These are phyloP conservation scores for Percopsis transmontana DNA, from an alignment of 2,113 vertebrate genomes.

Conservation along the genomic window DNA sequence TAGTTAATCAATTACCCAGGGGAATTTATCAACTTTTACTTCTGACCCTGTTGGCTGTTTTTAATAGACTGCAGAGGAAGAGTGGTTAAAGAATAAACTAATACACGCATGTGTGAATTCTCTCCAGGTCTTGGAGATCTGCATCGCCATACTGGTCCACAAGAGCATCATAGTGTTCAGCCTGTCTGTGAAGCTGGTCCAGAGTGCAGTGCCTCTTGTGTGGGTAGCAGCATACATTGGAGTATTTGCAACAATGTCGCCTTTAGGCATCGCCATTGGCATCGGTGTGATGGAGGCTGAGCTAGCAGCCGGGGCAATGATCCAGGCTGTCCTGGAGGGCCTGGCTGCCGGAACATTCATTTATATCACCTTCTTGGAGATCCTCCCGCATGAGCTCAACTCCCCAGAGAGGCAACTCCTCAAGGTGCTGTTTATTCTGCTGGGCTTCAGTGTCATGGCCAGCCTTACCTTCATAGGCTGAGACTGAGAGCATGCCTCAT, in stretches of 20 bases:
- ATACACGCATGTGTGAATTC: neutral
- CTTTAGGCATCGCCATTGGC: constrained; percentile 82
- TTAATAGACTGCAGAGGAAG: neutral
- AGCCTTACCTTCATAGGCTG: constrained; percentile 81
- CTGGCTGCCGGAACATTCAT: constrained; percentile 87
- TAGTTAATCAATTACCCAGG: neutral
- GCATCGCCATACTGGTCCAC: constrained; percentile 86
- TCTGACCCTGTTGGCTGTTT: neutral
- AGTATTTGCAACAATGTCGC: constrained; percentile 85
- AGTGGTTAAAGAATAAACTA: neutral
- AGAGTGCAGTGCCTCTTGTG: constrained; percentile 62
- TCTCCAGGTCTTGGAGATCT: constrained; percentile 82
- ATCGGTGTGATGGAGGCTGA: constrained; percentile 78
- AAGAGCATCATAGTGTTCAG: constrained; percentile 90
- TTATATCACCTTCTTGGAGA: constrained; percentile 91
- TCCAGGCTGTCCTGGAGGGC: constrained; percentile 84
- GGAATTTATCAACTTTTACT: neutral
- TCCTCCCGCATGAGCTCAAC: constrained; percentile 87
- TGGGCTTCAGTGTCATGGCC: constrained; percentile 88
- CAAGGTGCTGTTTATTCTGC: constrained; percentile 84
- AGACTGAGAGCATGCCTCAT: constrained; percentile 27
- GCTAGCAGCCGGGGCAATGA: constrained; percentile 64
- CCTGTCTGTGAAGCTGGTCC: constrained; percentile 83
- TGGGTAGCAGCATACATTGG: constrained; percentile 83
- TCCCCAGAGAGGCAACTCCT: constrained; percentile 78